phyloP scores from a whole-genome alignment of 2,797 vertebrate genomes.

The Remorina albescens region DNA sequence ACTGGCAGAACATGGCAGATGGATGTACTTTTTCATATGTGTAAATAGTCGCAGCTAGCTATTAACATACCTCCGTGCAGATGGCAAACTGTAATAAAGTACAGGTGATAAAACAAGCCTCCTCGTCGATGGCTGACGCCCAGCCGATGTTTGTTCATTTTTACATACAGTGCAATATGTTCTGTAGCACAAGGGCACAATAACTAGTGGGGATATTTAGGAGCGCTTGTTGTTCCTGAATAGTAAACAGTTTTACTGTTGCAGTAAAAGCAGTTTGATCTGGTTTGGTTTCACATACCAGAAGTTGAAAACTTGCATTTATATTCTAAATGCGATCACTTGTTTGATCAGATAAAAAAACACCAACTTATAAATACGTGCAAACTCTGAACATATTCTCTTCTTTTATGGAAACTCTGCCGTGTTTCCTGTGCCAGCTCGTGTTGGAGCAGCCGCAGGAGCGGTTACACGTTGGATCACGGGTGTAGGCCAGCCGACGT shows the following conservation, averaged over 20 bases:
- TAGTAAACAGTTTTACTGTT: slow-evolving; percentile 82
- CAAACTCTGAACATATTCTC: background rate
- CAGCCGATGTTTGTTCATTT: slow-evolving; percentile 84
- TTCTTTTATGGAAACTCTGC: slow-evolving; percentile 14
- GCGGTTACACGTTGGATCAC: slow-evolving; percentile 63
- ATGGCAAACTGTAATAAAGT: slow-evolving; percentile 90
- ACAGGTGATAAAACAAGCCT: slow-evolving; percentile 86
- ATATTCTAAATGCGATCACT: slow-evolving; percentile 42
- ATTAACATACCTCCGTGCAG: slow-evolving; percentile 89
- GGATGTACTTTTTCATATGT: slow-evolving; percentile 88
- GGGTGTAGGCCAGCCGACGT: slow-evolving; percentile 58
- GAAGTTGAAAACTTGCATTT: slow-evolving; percentile 67
- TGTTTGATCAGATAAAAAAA: slow-evolving; percentile 33
- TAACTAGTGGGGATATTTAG: slow-evolving; percentile 83
- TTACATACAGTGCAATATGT: slow-evolving; percentile 86
- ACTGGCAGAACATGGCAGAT: slow-evolving; percentile 87
- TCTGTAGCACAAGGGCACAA: slow-evolving; percentile 82
- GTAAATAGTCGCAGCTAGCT: slow-evolving; percentile 87
- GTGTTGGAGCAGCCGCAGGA: slow-evolving; percentile 42
- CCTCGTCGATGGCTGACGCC: slow-evolving; percentile 77
- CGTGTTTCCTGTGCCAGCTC: slow-evolving; percentile 37
- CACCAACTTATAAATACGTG: slow-evolving; percentile 8
- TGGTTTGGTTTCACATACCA: slow-evolving; percentile 63
- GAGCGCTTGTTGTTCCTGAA: slow-evolving; percentile 81
- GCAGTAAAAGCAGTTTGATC: slow-evolving; percentile 77